Evolutionary conservation across 2,113 vertebrate genomes (phyloP), one percentile per base, ranked within the genome.

Genomic region (Athene noctua): DNA sequence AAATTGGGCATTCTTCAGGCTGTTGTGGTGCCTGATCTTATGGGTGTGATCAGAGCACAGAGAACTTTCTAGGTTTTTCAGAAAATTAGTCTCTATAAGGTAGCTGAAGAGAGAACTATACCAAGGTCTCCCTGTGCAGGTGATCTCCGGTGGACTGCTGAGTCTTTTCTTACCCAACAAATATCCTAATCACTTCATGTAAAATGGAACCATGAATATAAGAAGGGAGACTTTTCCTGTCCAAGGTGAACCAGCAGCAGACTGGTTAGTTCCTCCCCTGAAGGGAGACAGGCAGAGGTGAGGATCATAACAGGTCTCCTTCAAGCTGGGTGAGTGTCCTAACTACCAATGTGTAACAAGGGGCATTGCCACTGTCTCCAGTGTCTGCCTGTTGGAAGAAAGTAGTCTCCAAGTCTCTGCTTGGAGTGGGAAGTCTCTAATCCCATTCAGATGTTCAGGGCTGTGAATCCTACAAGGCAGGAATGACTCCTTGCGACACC

Each of bases 121-220:
- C 38, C 11, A 34, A 46, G 3, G 15, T 67, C 42, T 78, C 13
- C 17, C 16, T 47, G 26, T 61, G 54, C 22, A 42, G 16, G 20
- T 25, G 21, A 20, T 34, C n/a, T 63, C 21, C 27, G 8, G 30
- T 36, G 26, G 18, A 27, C 54, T 86, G 25, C 40, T 7, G 15
- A 18, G n/a, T 70, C 5, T 10, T 51, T 85, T 62, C 9, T 80
- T 34, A 34, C 9, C 15, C 49, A 75, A 44, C 5, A 63, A 34
- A 55, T 32, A 23, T 62, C 23, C 19, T 15, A 40, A 72, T 38
- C 2, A 2, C 29, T 51, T 83, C 1, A 5, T 1, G 3, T 74
- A 6, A 63, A 46, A 78, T n/a, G 19, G 32, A 87, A 27, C 3
- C 2, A 2, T 1, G 4, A 11, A 1, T 23, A 4, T 21, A 30